Percentiles rank a stretch among this genome's conserved stretches.
phyloP scores from a whole-genome alignment of 2,797 vertebrate genomes.

The Melanotaenia trifasciata region DNA sequence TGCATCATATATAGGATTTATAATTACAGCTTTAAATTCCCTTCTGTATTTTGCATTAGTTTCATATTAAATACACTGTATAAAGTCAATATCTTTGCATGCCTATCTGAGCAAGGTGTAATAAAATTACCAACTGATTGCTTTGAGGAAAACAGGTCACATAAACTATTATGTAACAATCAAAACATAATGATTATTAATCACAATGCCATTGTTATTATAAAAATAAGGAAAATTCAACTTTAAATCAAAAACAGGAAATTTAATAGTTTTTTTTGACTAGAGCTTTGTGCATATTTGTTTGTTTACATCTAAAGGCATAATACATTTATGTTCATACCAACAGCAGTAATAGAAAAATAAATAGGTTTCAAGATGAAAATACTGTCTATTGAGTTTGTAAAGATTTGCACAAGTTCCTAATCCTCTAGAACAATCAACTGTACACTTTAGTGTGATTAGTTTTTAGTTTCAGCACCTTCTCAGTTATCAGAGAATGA shows the following conservation, averaged over 20 bases:
- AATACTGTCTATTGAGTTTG: not conserved
- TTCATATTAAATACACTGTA: no score
- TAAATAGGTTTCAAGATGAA: not conserved
- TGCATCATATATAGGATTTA: constrained; percentile 43
- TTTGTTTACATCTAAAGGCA: not conserved
- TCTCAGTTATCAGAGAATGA: constrained; percentile 28
- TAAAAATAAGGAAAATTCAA: not conserved
- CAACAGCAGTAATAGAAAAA: not conserved
- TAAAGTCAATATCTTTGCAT: constrained; percentile 15
- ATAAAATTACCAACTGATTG: constrained; percentile 11
- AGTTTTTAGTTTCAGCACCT: constrained; percentile 37
- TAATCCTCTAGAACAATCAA: constrained; percentile 6
- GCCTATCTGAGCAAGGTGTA: constrained; percentile 18
- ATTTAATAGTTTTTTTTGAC: not conserved
- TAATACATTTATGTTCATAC: constrained; percentile 1
- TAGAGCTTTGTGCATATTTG: not conserved
- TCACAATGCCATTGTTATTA: constrained; percentile 5
- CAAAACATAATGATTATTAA: constrained; percentile 6
- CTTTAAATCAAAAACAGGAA: not conserved
- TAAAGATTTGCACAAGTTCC: not conserved
- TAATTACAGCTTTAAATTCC: constrained; percentile 43
- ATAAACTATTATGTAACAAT: constrained; percentile 11
- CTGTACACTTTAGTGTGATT: constrained; percentile 11
- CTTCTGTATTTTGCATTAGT: constrained; percentile 21
- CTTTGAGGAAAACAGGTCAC: not conserved